Evolutionary conservation across 2,113 vertebrate species (phyloP).

Genomic region (Athene cunicularia): DNA sequence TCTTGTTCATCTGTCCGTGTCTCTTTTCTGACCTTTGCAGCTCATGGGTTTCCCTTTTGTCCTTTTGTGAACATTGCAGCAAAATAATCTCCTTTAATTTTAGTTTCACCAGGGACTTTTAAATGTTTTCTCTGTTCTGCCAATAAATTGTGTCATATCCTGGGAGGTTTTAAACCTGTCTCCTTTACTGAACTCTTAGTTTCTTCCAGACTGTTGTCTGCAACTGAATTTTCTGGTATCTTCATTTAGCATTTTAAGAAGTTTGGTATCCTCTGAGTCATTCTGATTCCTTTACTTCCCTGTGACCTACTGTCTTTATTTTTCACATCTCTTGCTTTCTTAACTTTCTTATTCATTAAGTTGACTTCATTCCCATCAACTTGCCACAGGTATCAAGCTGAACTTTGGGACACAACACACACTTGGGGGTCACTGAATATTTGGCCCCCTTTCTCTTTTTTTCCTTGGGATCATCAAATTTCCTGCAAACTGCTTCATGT

Average conservation of each 20-base stretch:
- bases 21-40: conserved; percentile 28
- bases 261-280: neutral
- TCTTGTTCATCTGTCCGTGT: neutral
- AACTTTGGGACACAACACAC: neutral
- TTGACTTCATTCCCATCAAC: neutral
- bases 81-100: conserved; percentile 49
- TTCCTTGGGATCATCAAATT: neutral
- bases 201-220: neutral
- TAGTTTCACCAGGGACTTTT: conserved; percentile 15
- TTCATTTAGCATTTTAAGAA: conserved; percentile 13
- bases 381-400: neutral
- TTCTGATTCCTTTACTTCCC: neutral
- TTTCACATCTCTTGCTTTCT: neutral
- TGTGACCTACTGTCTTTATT: neutral
- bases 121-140: neutral
- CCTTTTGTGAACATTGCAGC: neutral
- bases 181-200: neutral
- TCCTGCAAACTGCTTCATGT: neutral
- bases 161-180: conserved; percentile 21
- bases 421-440: neutral
- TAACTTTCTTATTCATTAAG: neutral
- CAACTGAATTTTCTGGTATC: neutral
- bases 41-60: neutral
- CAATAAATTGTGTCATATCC: conserved; percentile 35
- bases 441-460: neutral